Evolutionary conservation across 2,797 vertebrate species (phyloP).

Genomic region (Crypturellus tataupa): DNA sequence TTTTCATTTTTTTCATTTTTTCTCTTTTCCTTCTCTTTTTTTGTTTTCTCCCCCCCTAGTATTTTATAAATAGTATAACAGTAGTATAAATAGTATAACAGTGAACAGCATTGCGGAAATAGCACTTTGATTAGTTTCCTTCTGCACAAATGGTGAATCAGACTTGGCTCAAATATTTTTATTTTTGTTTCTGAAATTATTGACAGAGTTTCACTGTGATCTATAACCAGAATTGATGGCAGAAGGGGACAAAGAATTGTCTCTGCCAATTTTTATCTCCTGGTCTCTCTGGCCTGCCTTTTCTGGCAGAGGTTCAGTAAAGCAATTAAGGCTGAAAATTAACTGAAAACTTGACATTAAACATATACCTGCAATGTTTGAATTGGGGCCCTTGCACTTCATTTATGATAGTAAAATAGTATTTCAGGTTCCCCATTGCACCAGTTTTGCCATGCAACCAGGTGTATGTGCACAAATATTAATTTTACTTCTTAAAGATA

Average conservation of each 20-base stretch:
- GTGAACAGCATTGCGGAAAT: not conserved
- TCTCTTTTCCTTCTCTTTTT: too few relatives aligned
- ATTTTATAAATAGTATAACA: too few relatives aligned
- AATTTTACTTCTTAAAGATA: not conserved
- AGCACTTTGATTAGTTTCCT: not conserved
- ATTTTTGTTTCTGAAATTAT: not conserved
- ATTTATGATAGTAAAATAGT: not conserved
- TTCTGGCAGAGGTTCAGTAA: slow-evolving; percentile 1
- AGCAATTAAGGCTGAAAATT: not conserved
- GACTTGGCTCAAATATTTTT: not conserved
- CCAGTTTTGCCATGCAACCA: not conserved
- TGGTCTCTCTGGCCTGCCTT: not conserved
- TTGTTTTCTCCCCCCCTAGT: not conserved
- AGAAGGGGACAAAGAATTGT: not conserved
- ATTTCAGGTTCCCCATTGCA: not conserved
- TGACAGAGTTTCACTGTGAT: not conserved
- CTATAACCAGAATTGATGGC: not conserved
- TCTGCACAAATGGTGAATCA: not conserved
- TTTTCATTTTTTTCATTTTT: not conserved
- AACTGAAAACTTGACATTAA: not conserved
- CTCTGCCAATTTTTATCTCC: not conserved
- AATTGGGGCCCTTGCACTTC: not conserved
- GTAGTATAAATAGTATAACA: too few relatives aligned
- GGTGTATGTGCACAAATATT: accelerated
- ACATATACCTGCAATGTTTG: not conserved